A percentile compares a stretch with the other conserved stretches of the same genome.
These are phyloP conservation scores for Chiloscyllium punctatum DNA, from an alignment of 2,797 vertebrate species.

Conservation along the genomic window DNA sequence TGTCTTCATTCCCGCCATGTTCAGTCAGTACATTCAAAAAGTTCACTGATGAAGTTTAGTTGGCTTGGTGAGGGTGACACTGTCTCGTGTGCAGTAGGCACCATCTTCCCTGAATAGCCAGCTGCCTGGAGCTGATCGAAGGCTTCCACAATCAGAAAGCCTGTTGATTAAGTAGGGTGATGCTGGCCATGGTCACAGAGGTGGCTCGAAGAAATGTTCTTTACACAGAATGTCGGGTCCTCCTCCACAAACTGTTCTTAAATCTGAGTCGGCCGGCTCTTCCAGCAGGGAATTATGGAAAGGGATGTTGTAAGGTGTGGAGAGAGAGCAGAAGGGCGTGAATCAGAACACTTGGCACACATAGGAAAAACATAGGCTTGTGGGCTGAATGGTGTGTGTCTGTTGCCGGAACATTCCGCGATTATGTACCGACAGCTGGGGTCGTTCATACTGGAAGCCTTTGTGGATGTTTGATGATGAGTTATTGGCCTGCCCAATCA, in stretches of 20 bases:
- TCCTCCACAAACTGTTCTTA: background rate
- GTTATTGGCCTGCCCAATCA: constrained; percentile 20
- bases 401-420: background rate
- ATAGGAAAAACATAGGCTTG: background rate
- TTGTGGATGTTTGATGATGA: background rate
- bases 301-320: no score
- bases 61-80: background rate
- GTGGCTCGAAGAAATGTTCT: background rate
- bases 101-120: background rate
- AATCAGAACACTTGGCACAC: background rate
- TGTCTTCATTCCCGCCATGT: background rate
- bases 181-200: no score
- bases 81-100: background rate
- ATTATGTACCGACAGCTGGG: background rate
- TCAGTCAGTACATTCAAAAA: background rate
- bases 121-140: background rate
- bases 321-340: background rate
- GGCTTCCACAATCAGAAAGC: background rate
- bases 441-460: background rate
- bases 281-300: background rate
- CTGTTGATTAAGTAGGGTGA: background rate
- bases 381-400: background rate
- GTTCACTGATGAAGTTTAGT: background rate
- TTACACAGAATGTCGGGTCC: background rate
- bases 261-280: background rate